A percentile compares a stretch with the other conserved stretches of the same genome.
These are phyloP conservation scores for Liodrosophila aerea DNA, from an alignment of 2,888 invertebrate genomes.

Conservation along the genomic window DNA sequence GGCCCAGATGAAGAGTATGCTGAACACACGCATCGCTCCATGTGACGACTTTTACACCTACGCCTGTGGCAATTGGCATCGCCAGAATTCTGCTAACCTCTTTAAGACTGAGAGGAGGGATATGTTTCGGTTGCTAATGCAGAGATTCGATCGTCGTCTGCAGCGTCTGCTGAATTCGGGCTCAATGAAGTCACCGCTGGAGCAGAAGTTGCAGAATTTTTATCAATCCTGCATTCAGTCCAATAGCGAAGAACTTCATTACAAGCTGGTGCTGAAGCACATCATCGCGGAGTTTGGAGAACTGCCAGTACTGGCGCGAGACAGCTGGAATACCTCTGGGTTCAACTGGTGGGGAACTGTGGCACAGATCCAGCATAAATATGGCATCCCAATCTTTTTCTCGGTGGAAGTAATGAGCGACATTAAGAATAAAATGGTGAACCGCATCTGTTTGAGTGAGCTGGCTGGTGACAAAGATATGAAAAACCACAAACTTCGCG, in stretches of 20 bases:
- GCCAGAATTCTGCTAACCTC: conserved; percentile 72
- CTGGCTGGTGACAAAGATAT: conserved; percentile 29
- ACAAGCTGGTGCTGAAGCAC: conserved; percentile 51
- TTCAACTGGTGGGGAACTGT: conserved; percentile 76
- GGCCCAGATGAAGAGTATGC: conserved; percentile 88
- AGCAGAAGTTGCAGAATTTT: conserved; percentile 69
- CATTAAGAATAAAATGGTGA: conserved; percentile 55
- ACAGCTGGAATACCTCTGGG: conserved; percentile 46
- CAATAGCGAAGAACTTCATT: conserved; percentile 47
- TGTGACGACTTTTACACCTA: conserved; percentile 92
- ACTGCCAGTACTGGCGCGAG: conserved; percentile 59
- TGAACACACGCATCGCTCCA: conserved; percentile 88
- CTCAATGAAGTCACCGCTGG: conserved; percentile 34
- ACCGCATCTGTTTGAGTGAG: conserved; percentile 66
- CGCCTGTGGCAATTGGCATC: conserved; percentile 91
- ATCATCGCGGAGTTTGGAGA: conserved; percentile 61
- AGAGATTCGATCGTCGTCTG: conserved; percentile 64
- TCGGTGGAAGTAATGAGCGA: conserved; percentile 69
- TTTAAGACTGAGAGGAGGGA: conserved; percentile 55
- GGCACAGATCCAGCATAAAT: conserved; percentile 70
- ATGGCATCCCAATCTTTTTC: conserved; percentile 67
- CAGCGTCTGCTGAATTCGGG: conserved; percentile 41
- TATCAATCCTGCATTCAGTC: conserved; percentile 66
- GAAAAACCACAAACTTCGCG: background rate
- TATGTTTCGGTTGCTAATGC: conserved; percentile 58